A percentile compares a stretch with the other conserved stretches of the same genome.
Evolutionary conservation across 2,888 invertebrate genomes (phyloP).

Genomic region (Synergus itoensis): DNA sequence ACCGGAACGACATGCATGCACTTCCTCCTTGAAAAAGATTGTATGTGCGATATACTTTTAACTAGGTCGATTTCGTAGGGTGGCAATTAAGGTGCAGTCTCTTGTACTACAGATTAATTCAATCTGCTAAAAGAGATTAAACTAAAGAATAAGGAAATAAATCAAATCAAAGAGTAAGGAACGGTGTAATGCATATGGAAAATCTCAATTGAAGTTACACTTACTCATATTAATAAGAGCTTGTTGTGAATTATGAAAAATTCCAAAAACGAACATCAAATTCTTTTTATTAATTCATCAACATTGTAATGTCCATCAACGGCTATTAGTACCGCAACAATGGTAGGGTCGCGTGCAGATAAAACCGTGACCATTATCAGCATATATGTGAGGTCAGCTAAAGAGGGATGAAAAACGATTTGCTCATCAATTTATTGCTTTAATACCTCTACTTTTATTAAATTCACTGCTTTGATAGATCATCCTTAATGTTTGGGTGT

Average conservation of each 20-base stretch:
- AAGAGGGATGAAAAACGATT: background rate
- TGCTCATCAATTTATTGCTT: constrained; percentile 9
- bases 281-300: background rate
- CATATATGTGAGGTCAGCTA: constrained; percentile 25
- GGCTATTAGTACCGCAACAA: constrained; percentile 20
- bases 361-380: constrained; percentile 34
- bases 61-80: constrained; percentile 46
- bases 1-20: constrained; percentile 40
- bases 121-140: constrained; percentile 1
- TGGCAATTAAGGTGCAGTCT: constrained; percentile 5
- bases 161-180: background rate
- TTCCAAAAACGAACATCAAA: background rate
- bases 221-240: no score
- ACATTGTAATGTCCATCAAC: background rate
- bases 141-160: no score
- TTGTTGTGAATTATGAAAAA: no score
- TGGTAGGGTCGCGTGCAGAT: constrained; percentile 32
- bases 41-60: constrained; percentile 50
- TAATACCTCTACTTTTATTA: background rate
- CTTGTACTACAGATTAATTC: background rate
- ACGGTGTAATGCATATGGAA: background rate
- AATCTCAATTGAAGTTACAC: no score
- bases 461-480: background rate
- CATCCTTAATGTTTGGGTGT: background rate
- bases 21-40: constrained; percentile 50